Evolutionary conservation across 1,140 invertebrate genomes (phyloP).

Genomic region (Heliconius hewitsoni): DNA sequence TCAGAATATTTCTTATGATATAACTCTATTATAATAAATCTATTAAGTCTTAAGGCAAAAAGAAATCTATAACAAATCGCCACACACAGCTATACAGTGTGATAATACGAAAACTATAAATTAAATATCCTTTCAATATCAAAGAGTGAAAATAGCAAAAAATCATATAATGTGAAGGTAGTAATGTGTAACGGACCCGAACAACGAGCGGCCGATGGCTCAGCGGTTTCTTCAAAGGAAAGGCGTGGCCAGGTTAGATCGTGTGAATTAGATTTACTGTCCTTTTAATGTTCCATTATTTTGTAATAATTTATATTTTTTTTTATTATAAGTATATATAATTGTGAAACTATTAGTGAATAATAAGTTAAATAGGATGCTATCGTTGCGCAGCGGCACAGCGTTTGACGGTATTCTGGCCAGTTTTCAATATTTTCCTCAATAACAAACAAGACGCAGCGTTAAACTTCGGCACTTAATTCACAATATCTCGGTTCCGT

Average conservation of each 20-base stretch:
- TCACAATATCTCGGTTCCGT: no score
- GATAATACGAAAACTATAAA: neutral
- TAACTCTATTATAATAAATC: no score
- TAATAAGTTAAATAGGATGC: no score
- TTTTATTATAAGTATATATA: neutral
- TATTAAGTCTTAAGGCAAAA: no score
- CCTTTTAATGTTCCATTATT: neutral
- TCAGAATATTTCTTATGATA: no score
- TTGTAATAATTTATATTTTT: neutral
- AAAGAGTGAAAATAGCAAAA: neutral
- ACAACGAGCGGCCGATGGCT: constrained; percentile 12
- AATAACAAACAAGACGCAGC: no score
- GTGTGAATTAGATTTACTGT: neutral
- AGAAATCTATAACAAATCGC: neutral
- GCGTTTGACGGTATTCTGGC: no score
- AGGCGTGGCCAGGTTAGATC: neutral
- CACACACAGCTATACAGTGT: neutral
- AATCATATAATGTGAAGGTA: constrained; percentile 10
- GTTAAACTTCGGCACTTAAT: no score
- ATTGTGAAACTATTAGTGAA: no score
- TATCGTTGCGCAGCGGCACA: no score
- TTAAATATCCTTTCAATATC: neutral
- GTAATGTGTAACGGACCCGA: constrained; percentile 24
- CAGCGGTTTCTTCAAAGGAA: constrained; percentile 23
- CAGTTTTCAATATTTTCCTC: no score